Evolutionary conservation across 1,140 invertebrate species (phyloP).

Genomic region (Bombus soroeensis): DNA sequence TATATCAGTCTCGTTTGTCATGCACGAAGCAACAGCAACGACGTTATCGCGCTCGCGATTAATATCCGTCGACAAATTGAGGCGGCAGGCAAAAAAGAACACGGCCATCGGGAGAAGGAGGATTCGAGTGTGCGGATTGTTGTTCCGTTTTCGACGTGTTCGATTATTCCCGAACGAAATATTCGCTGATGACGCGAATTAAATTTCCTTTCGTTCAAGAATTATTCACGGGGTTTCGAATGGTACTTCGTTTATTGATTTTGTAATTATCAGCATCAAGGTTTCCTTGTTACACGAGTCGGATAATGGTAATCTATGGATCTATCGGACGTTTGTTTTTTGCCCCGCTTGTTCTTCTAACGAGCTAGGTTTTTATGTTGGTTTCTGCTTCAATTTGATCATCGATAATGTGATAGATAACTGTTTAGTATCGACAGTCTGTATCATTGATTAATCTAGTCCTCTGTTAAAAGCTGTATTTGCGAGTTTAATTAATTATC

Average conservation of each 20-base stretch:
- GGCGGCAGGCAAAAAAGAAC: constrained; percentile 3
- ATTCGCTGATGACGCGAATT: background rate
- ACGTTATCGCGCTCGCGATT: constrained; percentile 69
- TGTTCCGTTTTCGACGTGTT: constrained; percentile 1
- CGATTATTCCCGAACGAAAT: background rate
- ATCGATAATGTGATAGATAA: background rate
- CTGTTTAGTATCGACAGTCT: background rate
- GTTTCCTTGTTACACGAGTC: background rate
- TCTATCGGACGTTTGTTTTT: background rate
- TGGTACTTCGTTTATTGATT: background rate
- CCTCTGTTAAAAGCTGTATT: background rate
- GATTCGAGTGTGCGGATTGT: constrained; percentile 19
- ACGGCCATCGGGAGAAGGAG: background rate
- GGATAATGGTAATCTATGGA: background rate
- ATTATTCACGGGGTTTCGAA: background rate
- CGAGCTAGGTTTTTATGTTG: background rate
- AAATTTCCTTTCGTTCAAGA: no score
- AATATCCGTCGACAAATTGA: constrained; percentile 63
- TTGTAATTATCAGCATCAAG: background rate
- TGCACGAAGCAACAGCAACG: constrained; percentile 71
- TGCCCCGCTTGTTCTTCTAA: background rate
- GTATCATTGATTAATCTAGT: background rate
- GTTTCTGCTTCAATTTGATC: background rate
- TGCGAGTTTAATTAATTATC: background rate
- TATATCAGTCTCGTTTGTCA: constrained; percentile 75